phyloP scores from a whole-genome alignment of 2,888 invertebrate species.

The Unio delphinus region DNA sequence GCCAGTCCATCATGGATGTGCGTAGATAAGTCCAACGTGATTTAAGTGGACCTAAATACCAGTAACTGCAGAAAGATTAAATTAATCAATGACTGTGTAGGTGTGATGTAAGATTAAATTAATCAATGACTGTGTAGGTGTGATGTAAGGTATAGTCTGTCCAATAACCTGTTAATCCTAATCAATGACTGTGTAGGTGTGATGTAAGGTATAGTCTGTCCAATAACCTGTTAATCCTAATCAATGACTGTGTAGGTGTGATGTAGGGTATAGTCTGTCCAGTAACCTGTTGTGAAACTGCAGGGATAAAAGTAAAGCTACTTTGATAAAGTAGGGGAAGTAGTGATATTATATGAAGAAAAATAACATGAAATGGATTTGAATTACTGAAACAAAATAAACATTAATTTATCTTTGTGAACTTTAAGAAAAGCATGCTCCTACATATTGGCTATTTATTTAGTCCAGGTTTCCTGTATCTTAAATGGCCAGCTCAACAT shows the following conservation, averaged over 20 bases:
- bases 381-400: too few species aligned
- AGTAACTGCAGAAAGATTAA: slow-evolving; percentile 76
- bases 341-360: background rate
- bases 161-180: background rate
- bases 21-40: slow-evolving; percentile 85
- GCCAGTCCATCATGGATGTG: slow-evolving; percentile 62
- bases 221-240: background rate
- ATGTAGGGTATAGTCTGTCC: too few species aligned
- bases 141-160: too few species aligned
- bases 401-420: too few species aligned
- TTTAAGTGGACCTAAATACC: slow-evolving; percentile 87
- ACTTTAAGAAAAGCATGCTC: too few species aligned
- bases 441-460: too few species aligned
- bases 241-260: background rate
- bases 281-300: too few species aligned
- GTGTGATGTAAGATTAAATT: background rate
- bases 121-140: background rate
- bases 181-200: background rate
- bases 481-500: too few species aligned
- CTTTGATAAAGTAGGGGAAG: background rate
- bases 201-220: too few species aligned
- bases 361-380: background rate
- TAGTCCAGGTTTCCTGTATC: too few species aligned
- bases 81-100: background rate
- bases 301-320: too few species aligned